These are phyloP conservation scores for Drosophila tristis DNA, from an alignment of 1,140 invertebrate species.

Conservation along the genomic window DNA sequence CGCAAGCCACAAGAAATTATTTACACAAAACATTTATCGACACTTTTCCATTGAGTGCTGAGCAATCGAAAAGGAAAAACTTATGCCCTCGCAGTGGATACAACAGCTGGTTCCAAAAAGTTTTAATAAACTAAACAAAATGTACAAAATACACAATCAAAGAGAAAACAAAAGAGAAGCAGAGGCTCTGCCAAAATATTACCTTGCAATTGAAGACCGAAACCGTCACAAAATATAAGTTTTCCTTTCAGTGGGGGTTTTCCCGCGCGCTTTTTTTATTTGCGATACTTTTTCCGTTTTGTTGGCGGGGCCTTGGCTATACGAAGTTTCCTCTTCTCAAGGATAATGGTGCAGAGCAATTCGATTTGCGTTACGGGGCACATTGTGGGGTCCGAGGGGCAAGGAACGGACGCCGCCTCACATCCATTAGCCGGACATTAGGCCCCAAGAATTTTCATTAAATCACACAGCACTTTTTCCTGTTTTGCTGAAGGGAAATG, in stretches of 20 bases:
- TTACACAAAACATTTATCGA: conserved; percentile 37
- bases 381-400: conserved; percentile 64
- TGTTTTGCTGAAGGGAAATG: conserved; percentile 3
- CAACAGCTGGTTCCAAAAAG: conserved; percentile 38
- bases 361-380: conserved; percentile 70
- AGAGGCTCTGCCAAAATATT: background rate
- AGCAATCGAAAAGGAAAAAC: conserved; percentile 15
- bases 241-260: conserved; percentile 13
- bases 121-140: conserved; percentile 28
- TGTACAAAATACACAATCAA: background rate
- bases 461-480: conserved; percentile 24
- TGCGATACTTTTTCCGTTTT: conserved; percentile 79
- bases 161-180: background rate
- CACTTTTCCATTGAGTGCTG: conserved; percentile 5
- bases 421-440: conserved; percentile 49
- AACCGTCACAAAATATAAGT: conserved; percentile 24
- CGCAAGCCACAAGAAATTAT: conserved; percentile 7
- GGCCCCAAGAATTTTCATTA: conserved; percentile 2
- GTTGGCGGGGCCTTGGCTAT: conserved; percentile 41
- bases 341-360: conserved; percentile 73
- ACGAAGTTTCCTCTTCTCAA: conserved; percentile 77
- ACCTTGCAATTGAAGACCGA: conserved; percentile 45
- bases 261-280: conserved; percentile 46
- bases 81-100: conserved; percentile 2
- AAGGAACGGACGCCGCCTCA: conserved; percentile 24